These are phyloP conservation scores for Megalurothrips usitatus DNA, from an alignment of 2,888 invertebrate species.

Conservation along the genomic window DNA sequence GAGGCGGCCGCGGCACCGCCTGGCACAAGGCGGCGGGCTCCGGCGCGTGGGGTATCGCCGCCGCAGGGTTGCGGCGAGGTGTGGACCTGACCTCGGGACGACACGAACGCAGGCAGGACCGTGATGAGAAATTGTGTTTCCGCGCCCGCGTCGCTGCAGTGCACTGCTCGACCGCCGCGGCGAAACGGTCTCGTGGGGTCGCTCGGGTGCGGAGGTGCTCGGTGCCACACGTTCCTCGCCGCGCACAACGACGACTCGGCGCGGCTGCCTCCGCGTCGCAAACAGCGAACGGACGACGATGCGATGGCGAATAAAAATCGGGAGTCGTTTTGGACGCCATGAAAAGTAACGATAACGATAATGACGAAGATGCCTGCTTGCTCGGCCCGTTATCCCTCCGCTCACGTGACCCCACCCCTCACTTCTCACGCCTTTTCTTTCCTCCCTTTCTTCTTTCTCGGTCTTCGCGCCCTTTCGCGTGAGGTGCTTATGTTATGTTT, in stretches of 20 bases:
- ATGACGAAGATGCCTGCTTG: neutral
- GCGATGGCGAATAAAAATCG: too few relatives aligned
- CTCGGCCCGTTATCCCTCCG: neutral
- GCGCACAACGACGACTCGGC: too few relatives aligned
- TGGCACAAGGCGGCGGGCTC: neutral
- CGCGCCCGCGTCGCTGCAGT: too few relatives aligned
- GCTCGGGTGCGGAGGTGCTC: too few relatives aligned
- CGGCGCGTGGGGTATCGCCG: neutral
- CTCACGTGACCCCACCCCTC: neutral
- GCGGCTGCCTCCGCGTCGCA: too few relatives aligned
- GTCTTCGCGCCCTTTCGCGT: neutral
- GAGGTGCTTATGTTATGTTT: conserved; percentile 4
- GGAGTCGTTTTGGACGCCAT: neutral
- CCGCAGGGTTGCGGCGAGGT: neutral
- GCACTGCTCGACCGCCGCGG: too few relatives aligned
- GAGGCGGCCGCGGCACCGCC: neutral
- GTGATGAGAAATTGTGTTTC: too few relatives aligned
- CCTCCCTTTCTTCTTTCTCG: neutral
- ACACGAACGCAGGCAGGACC: too few relatives aligned
- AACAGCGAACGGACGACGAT: too few relatives aligned
- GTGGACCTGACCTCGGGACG: too few relatives aligned
- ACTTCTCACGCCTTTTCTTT: neutral
- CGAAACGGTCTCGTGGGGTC: too few relatives aligned
- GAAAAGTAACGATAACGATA: conserved; percentile 1
- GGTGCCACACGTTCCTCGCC: too few relatives aligned